phyloP scores from a whole-genome alignment of 2,113 vertebrate species.

The Pardalotus punctatus region DNA sequence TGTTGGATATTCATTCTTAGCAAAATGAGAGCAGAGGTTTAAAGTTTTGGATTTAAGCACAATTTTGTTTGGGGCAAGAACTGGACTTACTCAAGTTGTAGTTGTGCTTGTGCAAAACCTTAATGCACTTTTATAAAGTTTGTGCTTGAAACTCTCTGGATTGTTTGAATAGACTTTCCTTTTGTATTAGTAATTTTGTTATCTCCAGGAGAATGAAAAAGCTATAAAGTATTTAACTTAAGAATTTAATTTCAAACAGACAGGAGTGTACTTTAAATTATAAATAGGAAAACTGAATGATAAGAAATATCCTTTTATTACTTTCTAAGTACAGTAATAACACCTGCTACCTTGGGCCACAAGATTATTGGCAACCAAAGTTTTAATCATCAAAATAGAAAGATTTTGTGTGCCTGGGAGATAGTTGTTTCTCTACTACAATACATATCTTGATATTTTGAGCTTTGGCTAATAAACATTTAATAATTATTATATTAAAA shows the following conservation, averaged over 20 bases:
- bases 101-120: neutral
- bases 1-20: neutral
- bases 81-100: neutral
- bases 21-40: neutral
- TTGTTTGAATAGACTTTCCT: neutral
- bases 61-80: neutral
- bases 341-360: slow-evolving; percentile 27
- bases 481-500: slow-evolving; percentile 75
- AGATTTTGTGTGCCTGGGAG: slow-evolving; percentile 54
- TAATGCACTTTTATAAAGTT: neutral
- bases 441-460: slow-evolving; percentile 63
- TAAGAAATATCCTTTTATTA: slow-evolving; percentile 61
- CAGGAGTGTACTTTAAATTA: slow-evolving; percentile 44
- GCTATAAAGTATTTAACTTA: slow-evolving; percentile 41
- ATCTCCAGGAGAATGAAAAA: slow-evolving; percentile 7
- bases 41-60: neutral
- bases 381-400: slow-evolving; percentile 70
- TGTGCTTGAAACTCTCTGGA: neutral
- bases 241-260: slow-evolving; percentile 60
- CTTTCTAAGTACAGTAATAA: slow-evolving; percentile 52
- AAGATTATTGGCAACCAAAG: slow-evolving; percentile 62
- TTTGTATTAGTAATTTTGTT: slow-evolving; percentile 3
- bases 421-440: slow-evolving; percentile 43
- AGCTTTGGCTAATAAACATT: slow-evolving; percentile 72
- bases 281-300: slow-evolving; percentile 52